Percentiles rank a stretch among this genome's conserved stretches.
Conservation (phyloP, 2,797 vertebrate genomes). For the Acropternis orthonyx region DNA sequence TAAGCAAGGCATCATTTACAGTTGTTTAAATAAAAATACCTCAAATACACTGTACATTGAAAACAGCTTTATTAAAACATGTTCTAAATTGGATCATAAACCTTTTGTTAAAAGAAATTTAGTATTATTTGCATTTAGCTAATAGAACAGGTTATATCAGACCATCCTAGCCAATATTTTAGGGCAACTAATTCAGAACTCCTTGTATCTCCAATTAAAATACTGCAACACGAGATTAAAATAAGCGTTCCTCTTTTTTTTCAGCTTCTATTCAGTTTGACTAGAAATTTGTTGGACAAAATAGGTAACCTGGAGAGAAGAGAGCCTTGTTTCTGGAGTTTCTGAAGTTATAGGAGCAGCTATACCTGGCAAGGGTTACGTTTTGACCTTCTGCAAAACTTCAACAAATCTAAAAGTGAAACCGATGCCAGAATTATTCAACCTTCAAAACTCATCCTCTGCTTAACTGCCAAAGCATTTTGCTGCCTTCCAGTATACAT, state of each 20-base stretch:
- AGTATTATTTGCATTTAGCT: background rate
- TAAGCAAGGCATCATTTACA: background rate
- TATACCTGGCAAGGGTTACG: background rate
- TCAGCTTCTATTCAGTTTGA: background rate
- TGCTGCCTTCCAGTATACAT: background rate
- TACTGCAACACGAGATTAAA: background rate
- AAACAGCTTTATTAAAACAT: background rate
- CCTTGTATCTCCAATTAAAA: background rate
- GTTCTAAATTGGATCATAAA: background rate
- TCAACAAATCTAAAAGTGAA: background rate
- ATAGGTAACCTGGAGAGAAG: background rate
- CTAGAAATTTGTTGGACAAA: background rate
- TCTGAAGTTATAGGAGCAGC: background rate
- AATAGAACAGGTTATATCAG: background rate
- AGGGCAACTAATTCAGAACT: background rate
- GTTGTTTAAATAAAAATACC: background rate
- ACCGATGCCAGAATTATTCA: background rate
- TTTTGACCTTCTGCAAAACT: background rate
- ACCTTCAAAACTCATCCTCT: background rate
- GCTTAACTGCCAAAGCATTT: background rate
- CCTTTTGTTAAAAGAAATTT: background rate
- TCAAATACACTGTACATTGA: background rate
- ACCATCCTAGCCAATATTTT: background rate
- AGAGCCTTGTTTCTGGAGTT: background rate
- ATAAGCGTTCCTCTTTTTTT: background rate